Percentiles rank a stretch among this genome's conserved stretches.
Evolutionary conservation across 1,140 invertebrate species (phyloP).

Genomic region (Magallana gigas): DNA sequence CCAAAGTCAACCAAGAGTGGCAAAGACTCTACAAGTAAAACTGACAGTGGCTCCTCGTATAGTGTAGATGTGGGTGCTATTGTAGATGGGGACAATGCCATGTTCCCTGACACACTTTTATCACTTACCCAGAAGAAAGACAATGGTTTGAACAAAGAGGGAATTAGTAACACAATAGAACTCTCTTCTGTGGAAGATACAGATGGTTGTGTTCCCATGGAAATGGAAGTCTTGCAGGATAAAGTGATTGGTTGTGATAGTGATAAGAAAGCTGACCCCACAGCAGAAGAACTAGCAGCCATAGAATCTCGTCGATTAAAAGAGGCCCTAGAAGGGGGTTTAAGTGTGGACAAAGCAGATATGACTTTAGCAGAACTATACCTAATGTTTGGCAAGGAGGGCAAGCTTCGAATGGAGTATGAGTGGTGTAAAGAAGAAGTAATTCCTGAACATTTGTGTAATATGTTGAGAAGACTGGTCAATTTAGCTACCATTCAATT

Average conservation of each 20-base stretch:
- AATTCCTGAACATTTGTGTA: constrained; percentile 62
- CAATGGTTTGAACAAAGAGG: neutral
- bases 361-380: constrained; percentile 94
- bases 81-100: constrained; percentile 69
- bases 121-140: constrained; percentile 24
- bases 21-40: constrained; percentile 20
- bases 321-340: constrained; percentile 84
- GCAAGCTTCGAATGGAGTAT: constrained; percentile 90
- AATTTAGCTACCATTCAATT: constrained; percentile 74
- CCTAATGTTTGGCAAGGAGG: constrained; percentile 91
- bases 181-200: constrained; percentile 35
- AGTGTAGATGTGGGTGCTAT: constrained; percentile 59
- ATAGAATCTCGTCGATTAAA: constrained; percentile 51
- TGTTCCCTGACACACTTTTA: constrained; percentile 70
- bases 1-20: constrained; percentile 12
- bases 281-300: constrained; percentile 44
- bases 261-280: constrained; percentile 13
- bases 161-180: constrained; percentile 47
- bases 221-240: neutral
- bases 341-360: constrained; percentile 87
- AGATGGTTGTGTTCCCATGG: constrained; percentile 20
- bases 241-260: neutral
- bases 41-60: neutral
- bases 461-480: constrained; percentile 72
- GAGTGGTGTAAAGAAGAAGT: constrained; percentile 82